phyloP scores from a whole-genome alignment of 2,797 vertebrate species.

The Melanotaenia parkinsoni region DNA sequence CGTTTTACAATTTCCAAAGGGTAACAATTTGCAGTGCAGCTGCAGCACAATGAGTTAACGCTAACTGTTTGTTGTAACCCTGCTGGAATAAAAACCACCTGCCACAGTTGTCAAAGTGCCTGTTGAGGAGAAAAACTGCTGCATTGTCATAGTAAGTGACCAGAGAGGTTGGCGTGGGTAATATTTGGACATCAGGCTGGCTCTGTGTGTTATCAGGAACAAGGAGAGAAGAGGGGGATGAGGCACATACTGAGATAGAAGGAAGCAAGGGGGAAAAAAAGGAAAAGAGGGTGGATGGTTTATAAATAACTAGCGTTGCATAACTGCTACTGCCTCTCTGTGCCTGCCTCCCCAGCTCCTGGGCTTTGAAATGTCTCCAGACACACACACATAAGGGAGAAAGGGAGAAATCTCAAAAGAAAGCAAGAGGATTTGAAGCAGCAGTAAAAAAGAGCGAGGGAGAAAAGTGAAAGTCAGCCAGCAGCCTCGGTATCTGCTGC shows the following conservation, averaged over 20 bases:
- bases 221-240: constrained; percentile 18
- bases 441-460: constrained; percentile 42
- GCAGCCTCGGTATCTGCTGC: constrained; percentile 64
- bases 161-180: constrained; percentile 49
- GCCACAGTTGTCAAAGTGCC: constrained; percentile 65
- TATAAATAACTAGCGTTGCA: constrained; percentile 84
- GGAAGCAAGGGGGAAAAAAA: constrained; percentile 28
- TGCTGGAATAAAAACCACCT: constrained; percentile 66
- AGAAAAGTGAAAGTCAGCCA: constrained; percentile 58
- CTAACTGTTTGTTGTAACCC: constrained; percentile 49
- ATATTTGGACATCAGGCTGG: constrained; percentile 58
- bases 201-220: constrained; percentile 49
- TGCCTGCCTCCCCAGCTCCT: constrained; percentile 67
- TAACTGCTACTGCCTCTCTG: constrained; percentile 73
- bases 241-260: constrained; percentile 36
- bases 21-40: constrained; percentile 54
- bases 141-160: constrained; percentile 48
- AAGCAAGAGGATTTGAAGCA: constrained; percentile 67
- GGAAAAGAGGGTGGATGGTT: constrained; percentile 61
- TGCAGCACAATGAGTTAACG: constrained; percentile 44
- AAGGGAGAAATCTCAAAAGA: constrained; percentile 62
- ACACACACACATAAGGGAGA: constrained; percentile 40
- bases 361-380: constrained; percentile 78
- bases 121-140: constrained; percentile 49
- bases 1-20: constrained; percentile 26